These are phyloP conservation scores for Embiotoca jacksoni DNA, from an alignment of 2,113 vertebrate species.

Conservation along the genomic window DNA sequence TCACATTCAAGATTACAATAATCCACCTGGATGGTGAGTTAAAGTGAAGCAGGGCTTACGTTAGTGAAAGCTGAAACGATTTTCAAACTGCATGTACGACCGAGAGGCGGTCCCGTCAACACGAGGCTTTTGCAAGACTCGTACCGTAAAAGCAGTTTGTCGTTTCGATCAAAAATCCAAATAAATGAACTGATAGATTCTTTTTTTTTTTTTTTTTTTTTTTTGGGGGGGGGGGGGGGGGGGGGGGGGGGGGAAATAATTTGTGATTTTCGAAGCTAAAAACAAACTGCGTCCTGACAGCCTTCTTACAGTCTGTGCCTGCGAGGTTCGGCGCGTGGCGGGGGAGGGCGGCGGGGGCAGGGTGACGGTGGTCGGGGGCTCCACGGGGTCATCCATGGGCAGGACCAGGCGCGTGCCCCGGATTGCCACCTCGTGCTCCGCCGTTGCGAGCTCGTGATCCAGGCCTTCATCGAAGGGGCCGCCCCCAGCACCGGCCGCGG, in stretches of 20 bases:
- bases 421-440: constrained; percentile 91
- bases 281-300: constrained; percentile 12
- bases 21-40: not conserved
- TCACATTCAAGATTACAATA: constrained; percentile 34
- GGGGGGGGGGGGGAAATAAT: not conserved
- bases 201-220: not conserved
- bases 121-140: not conserved
- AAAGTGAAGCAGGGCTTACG: constrained; percentile 32
- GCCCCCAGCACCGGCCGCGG: constrained; percentile 15
- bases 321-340: constrained; percentile 69
- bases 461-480: constrained; percentile 85
- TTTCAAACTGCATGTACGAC: constrained; percentile 5
- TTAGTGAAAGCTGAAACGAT: constrained; percentile 11
- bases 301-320: constrained; percentile 77
- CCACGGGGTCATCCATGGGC: constrained; percentile 90
- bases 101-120: constrained; percentile 10
- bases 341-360: constrained; percentile 79
- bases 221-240: not conserved
- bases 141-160: not conserved
- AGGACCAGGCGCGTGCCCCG: constrained; percentile 92
- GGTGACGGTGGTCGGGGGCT: constrained; percentile 81
- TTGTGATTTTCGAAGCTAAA: constrained; percentile 15
- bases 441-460: constrained; percentile 87
- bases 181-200: not conserved
- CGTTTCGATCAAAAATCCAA: not conserved